These are phyloP conservation scores for Psammodynastes pulverulentus DNA, from an alignment of 2,113 vertebrate species.

Conservation along the genomic window DNA sequence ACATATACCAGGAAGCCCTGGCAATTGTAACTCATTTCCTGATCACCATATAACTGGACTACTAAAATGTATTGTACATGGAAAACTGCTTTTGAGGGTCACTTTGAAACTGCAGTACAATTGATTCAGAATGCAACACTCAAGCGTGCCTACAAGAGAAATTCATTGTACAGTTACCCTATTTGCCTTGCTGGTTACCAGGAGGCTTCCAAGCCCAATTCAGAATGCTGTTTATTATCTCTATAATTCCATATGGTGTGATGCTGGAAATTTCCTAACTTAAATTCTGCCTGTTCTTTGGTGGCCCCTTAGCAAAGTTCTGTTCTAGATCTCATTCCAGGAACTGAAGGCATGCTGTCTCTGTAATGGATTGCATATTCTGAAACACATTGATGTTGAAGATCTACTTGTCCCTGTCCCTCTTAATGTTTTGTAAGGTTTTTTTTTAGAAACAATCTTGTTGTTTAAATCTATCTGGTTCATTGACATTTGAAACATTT, in stretches of 20 bases:
- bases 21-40: background rate
- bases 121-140: background rate
- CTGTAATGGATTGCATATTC: background rate
- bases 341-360: background rate
- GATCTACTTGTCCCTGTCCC: background rate
- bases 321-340: background rate
- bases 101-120: background rate
- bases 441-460: background rate
- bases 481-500: background rate
- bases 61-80: background rate
- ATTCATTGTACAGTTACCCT: background rate
- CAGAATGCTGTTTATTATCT: background rate
- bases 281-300: background rate
- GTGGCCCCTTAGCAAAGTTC: background rate
- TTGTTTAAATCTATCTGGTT: background rate
- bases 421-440: background rate
- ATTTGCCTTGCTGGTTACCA: background rate
- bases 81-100: background rate
- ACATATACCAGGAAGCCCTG: background rate
- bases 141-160: background rate
- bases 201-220: background rate
- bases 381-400: background rate
- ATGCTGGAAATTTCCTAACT: background rate
- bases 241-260: background rate
- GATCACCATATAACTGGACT: background rate